Base-by-base conservation (phyloP, 2,888 invertebrate genomes). In the Malachius bipustulatus region DNA sequence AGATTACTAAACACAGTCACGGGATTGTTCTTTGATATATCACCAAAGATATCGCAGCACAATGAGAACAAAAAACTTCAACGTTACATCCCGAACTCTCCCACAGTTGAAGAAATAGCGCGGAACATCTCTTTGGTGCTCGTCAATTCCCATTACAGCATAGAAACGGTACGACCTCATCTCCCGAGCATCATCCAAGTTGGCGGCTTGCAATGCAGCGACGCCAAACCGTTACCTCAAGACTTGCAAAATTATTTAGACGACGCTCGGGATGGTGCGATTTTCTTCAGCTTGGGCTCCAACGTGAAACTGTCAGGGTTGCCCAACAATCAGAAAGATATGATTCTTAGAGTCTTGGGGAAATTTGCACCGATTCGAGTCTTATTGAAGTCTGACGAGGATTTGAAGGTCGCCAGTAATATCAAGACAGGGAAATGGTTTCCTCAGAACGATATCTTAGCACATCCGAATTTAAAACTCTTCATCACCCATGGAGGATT, bases 141-240 rank as follows among this genome's bases (percentile, higher is more conserved):
- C 4, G 30, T 51, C 8, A 55, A 55, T 42, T 48, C 52, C 0
- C 54, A 57, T 43, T 46, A 47, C 28, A 43, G 50, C 27, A 47
- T 52, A 6, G 53, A 55, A 45, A 37, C 42, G 12, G 47, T 51
- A 10, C 40, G 51, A 32, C 54, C 57, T 1, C 48, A 50, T 30
- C 37, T 55, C n/a, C 55, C 57, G 2, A 54, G 49, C 36, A 50
- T 55, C 35, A 49, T 57, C 8, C 50, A 50, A 34, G 48, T 56
- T 14, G 56, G 52, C 10, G 57, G 56, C 4, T 52, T 51, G 33
- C 56, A 56, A 37, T 42, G 56, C 12, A 40, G 48, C 30, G 43
- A 46, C 26, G 36, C 39, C 0, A 42, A 51, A 39, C 30, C 36
- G 10, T 32, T 50, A 24, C 45, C 49, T 2, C 12, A 43, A 26